Percentiles rank a stretch among this genome's conserved stretches.
phyloP scores from a whole-genome alignment of 2,113 vertebrate species.

The Elaphurus davidianus region DNA sequence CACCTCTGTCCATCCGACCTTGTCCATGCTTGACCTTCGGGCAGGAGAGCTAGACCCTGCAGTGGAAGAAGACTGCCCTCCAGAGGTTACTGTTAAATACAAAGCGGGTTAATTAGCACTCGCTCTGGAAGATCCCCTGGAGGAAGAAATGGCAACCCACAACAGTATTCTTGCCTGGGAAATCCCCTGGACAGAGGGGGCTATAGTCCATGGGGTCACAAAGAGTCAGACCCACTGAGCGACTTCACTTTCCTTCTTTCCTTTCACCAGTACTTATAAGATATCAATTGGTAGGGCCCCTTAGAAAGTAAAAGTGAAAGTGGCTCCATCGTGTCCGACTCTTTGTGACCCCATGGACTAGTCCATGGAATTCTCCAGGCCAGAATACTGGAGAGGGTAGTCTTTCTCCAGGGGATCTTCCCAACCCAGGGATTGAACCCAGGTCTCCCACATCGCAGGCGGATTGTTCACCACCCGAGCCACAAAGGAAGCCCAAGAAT shows the following conservation, averaged over 20 bases:
- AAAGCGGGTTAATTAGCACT: neutral
- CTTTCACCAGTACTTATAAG: neutral
- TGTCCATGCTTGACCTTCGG: neutral
- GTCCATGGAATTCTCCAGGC: neutral
- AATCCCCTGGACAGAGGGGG: neutral
- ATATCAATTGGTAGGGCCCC: neutral
- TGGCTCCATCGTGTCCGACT: accelerated
- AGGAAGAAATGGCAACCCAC: neutral
- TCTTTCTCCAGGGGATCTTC: neutral
- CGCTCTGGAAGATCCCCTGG: neutral
- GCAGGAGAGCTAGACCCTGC: neutral
- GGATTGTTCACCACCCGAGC: neutral
- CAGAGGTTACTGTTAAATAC: neutral
- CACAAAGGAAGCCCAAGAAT: neutral
- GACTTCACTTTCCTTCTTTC: neutral
- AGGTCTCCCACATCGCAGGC: neutral
- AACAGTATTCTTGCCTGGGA: neutral
- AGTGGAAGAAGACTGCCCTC: neutral
- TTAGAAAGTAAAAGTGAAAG: neutral
- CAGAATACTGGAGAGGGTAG: neutral
- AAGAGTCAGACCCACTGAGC: neutral
- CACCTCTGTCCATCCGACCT: accelerated
- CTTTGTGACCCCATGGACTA: neutral
- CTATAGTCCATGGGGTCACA: no score
- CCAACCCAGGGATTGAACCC: neutral